Evolutionary conservation across 2,797 vertebrate species (phyloP).

Genomic region (Cynopterus sphinx): DNA sequence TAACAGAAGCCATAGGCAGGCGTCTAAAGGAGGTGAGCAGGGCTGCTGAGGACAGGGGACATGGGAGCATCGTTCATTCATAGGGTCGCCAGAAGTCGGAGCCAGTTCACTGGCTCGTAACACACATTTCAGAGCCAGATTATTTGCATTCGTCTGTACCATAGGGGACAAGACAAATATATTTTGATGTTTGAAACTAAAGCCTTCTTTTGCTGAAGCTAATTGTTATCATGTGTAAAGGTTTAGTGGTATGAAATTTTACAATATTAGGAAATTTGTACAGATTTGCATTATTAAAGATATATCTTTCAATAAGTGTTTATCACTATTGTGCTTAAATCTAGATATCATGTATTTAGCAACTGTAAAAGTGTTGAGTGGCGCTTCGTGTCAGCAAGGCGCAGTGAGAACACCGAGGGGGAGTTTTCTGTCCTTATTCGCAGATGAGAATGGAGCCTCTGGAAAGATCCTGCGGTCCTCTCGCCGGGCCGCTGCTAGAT

Average conservation of each 20-base stretch:
- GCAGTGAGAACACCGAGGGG: background rate
- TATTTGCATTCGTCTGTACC: background rate
- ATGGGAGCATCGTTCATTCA: too few relatives aligned
- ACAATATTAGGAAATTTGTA: background rate
- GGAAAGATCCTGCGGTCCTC: background rate
- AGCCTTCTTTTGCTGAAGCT: background rate
- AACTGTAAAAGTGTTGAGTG: background rate
- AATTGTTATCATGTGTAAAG: conserved; percentile 4
- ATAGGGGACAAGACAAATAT: background rate
- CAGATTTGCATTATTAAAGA: background rate
- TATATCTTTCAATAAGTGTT: background rate
- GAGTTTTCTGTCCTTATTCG: background rate
- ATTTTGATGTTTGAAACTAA: background rate
- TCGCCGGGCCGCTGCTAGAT: background rate
- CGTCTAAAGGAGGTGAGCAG: too few relatives aligned
- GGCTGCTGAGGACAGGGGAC: too few relatives aligned
- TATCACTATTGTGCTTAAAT: background rate
- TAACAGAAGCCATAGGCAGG: too few relatives aligned
- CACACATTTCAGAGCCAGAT: background rate
- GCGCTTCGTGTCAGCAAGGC: background rate
- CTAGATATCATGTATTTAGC: background rate
- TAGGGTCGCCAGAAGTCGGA: too few relatives aligned
- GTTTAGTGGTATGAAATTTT: conserved; percentile 15
- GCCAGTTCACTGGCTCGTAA: too few relatives aligned
- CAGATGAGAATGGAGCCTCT: background rate